Percentiles rank a stretch among this genome's conserved stretches.
phyloP scores from a whole-genome alignment of 2,888 invertebrate species.

The Hypolimnas misippus region DNA sequence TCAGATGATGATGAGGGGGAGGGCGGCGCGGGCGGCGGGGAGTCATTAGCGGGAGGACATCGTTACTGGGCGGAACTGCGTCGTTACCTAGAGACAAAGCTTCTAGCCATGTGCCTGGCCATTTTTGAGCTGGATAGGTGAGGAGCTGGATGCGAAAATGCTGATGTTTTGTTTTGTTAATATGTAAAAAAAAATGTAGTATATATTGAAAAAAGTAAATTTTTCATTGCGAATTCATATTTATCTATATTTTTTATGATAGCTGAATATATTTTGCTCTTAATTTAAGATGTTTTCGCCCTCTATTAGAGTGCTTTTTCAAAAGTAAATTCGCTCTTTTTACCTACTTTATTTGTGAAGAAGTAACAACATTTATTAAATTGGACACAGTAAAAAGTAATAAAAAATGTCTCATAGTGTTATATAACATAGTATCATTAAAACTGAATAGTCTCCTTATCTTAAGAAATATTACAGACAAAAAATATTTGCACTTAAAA shows the following conservation, averaged over 20 bases:
- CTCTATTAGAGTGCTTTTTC: too few relatives aligned
- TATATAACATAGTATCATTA: too few relatives aligned
- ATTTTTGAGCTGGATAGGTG: constrained; percentile 54
- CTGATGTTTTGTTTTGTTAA: not conserved
- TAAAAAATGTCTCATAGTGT: too few relatives aligned
- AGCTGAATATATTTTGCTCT: too few relatives aligned
- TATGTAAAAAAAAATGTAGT: not conserved
- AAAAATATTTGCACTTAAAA: not conserved
- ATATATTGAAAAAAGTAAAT: too few relatives aligned
- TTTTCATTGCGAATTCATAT: too few relatives aligned
- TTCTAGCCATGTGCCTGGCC: constrained; percentile 67
- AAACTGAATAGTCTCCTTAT: too few relatives aligned
- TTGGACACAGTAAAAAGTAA: too few relatives aligned
- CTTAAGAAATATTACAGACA: not conserved
- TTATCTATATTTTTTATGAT: too few relatives aligned
- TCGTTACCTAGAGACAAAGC: constrained; percentile 78
- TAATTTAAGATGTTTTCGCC: too few relatives aligned
- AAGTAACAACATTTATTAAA: too few relatives aligned
- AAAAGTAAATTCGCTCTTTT: too few relatives aligned
- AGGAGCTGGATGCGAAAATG: constrained; percentile 43
- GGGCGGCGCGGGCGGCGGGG: constrained; percentile 42
- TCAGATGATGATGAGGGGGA: constrained; percentile 45
- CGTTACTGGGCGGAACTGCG: constrained; percentile 74
- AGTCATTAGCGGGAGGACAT: constrained; percentile 70
- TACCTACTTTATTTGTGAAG: not conserved